Evolutionary conservation across 1,140 invertebrate species (phyloP).

Genomic region (Drosophila tristis): DNA sequence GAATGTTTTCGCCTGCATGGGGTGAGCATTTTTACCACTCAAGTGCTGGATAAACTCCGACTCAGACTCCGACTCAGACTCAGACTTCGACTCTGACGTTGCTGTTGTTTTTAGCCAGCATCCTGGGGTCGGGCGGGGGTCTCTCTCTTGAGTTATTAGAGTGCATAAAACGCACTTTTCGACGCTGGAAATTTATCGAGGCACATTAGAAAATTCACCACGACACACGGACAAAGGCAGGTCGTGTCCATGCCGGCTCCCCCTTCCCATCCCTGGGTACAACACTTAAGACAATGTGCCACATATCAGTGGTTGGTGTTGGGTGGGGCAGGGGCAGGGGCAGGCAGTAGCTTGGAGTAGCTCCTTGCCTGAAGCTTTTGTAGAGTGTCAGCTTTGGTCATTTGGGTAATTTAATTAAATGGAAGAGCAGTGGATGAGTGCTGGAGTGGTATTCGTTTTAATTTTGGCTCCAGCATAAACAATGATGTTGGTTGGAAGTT

Average conservation of each 20-base stretch:
- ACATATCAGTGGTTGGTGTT: conserved; percentile 3
- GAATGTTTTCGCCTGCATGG: conserved; percentile 41
- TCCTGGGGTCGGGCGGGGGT: background rate
- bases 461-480: too few relatives aligned
- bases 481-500: too few relatives aligned
- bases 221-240: conserved; percentile 31
- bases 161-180: conserved; percentile 65
- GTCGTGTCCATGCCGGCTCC: background rate
- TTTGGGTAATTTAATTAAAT: conserved; percentile 60
- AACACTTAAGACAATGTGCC: conserved; percentile 40
- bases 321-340: background rate
- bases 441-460: too few relatives aligned
- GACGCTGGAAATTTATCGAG: conserved; percentile 53
- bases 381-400: conserved; percentile 30
- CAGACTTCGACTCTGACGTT: background rate
- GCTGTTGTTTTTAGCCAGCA: conserved; percentile 1
- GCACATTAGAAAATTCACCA: conserved; percentile 60
- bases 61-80: background rate
- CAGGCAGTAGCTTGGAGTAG: background rate
- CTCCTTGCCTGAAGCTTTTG: background rate
- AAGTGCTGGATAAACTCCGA: conserved; percentile 20
- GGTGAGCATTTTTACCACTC: background rate
- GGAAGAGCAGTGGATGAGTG: conserved; percentile 2
- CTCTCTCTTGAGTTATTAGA: conserved; percentile 51
- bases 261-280: background rate